Base-by-base conservation (phyloP, 1,140 invertebrate species). In the Tetraneura akinire region DNA sequence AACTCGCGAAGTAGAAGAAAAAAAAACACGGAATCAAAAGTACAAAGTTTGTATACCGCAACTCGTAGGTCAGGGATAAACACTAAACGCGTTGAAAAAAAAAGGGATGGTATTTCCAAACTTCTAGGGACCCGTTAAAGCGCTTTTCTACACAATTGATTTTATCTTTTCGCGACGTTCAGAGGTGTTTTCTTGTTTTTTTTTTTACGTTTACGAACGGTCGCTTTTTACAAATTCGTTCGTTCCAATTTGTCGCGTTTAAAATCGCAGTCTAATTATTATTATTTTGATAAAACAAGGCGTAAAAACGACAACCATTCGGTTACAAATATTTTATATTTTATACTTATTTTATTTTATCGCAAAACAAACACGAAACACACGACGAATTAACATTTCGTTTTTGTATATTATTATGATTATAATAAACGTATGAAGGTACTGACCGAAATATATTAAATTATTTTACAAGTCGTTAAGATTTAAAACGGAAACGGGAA, bases 1-100 rank as follows among this genome's bases (percentile, higher is more conserved):
- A 37, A 8, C 32, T 4, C 32, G 8, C 32, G n/a, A n/a, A n/a
- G n/a, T n/a, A n/a, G n/a, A n/a, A n/a, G n/a, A 45, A 23, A 66
- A 37, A 64, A 68, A 47, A 47, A 68, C 6, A 11, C 13, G 37
- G 11, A n/a, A 68, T 68, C 42, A 47, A 47, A 68, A 68, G 21
- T 21, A 47, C 42, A 16, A 51, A 29, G 45, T 32, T 23, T 51
- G 14, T 13, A 29, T 16, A 42, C 73, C 29, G 13, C 53, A 42
- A 55, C 55, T 42, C 62, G 74, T 78, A 78, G 74, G 74, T 78
- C 74, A 78, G 74, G 74, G 55, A 37, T 78, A 62, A 57, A 78
- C 42, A n/a, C 26, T 78, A 62, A 57, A 78, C 42, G 11, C 26
- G 55, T 6, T 21, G 18, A 71, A 71, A n/a, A n/a, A n/a, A n/a